A percentile compares a stretch with the other conserved stretches of the same genome.
Evolutionary conservation across 1,140 invertebrate species (phyloP).

Genomic region (Carcinoscorpius rotundicauda): DNA sequence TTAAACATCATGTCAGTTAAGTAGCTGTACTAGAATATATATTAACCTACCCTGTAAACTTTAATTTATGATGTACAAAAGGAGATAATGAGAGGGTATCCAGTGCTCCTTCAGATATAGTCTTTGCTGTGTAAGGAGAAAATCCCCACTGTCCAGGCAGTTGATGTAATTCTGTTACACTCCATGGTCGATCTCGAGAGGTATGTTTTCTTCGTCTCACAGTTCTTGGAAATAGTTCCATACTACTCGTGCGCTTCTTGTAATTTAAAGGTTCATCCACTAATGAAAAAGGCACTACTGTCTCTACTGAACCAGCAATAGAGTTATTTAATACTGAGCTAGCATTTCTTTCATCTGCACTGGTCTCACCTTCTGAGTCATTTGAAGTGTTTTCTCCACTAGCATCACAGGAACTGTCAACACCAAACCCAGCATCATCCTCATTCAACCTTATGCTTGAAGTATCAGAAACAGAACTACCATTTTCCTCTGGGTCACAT

Average conservation of each 20-base stretch:
- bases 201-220: conserved; percentile 36
- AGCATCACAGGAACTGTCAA: conserved; percentile 61
- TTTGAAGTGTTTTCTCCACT: conserved; percentile 74
- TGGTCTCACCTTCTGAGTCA: conserved; percentile 50
- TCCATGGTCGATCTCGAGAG: conserved; percentile 57
- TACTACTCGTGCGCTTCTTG: neutral
- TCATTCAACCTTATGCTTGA: conserved; percentile 2
- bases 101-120: conserved; percentile 61
- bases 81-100: conserved; percentile 43
- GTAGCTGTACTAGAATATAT: no score
- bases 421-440: conserved; percentile 1
- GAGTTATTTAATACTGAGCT: no score
- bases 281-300: conserved; percentile 10
- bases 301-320: conserved; percentile 39
- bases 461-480: conserved; percentile 2
- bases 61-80: no score
- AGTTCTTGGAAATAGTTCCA: conserved; percentile 13
- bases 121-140: conserved; percentile 49
- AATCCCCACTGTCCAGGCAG: conserved; percentile 38
- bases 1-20: no score
- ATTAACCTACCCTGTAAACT: no score
- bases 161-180: conserved; percentile 65
- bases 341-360: conserved; percentile 49
- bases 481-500: conserved; percentile 9
- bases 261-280: neutral